Evolutionary conservation across 2,888 invertebrate genomes (phyloP), one percentile per base, ranked within the genome.

Genomic region (Pseudococcus longispinus): DNA sequence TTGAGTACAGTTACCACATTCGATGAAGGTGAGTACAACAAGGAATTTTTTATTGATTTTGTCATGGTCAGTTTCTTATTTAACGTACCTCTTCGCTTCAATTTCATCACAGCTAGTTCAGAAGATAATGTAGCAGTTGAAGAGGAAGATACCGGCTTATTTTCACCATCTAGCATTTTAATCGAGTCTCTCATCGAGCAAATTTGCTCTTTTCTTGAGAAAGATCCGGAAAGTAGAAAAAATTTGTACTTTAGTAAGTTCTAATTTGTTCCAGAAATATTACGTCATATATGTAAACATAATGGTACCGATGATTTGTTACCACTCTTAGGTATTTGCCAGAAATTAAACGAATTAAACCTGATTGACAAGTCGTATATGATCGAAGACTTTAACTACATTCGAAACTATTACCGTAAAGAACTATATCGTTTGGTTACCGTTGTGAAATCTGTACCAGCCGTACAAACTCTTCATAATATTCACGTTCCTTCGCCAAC

Each of bases 111-210:
- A 87, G 87, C 44, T 29, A 46, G 60, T 26, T 37, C 80, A 26
- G 65, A 82, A 15, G 55, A 20, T 23, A 42, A 29, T n/a, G 55
- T 55, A 65, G 80, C 18, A 6, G 29, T 85, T 15, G 80, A 44
- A 15, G 51, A 77, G 8, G 77, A 85, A 55, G 85, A 88, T 23
- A 89, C 89, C 87, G 89, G 89, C n/a, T 93, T 80, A 37, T 86
- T 80, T 32, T 80, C 46, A 13, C 86, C 94, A 0, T 93, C 93
- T 84, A 95, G 94, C 90, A 91, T 95, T 8, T 91, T 95, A 0
- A 94, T 95, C 55, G 94, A 94, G 89, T 94, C 94, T 2, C 91
- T 95, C 0, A 92, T 95, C 70, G 93, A 94, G 90, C 93, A 94
- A 89, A 91, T 95, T 18, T 95, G 95, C 89, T 91, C 92, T 5